Conservation (phyloP, 2,888 invertebrate genomes). For the Limenitis camilla region DNA sequence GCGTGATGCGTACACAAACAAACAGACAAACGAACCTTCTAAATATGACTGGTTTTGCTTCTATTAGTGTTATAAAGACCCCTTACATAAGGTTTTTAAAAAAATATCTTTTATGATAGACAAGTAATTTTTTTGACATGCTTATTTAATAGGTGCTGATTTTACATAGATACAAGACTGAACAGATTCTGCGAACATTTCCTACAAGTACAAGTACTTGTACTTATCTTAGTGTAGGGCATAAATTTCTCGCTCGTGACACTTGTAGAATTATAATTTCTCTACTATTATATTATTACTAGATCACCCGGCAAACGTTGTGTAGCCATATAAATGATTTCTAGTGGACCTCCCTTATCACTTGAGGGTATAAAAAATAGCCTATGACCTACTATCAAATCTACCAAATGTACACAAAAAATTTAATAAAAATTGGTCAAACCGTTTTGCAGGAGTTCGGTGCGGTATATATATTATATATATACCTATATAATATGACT, state of each 20-base stretch:
- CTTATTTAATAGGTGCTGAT: slow-evolving; percentile 3
- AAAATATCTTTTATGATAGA: background rate
- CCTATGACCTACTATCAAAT: no score
- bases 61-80: no score
- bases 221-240: background rate
- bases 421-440: no score
- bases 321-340: background rate
- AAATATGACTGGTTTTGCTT: no score
- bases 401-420: no score
- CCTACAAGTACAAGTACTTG: slow-evolving; percentile 2
- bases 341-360: background rate
- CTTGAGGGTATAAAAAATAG: no score
- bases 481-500: no score
- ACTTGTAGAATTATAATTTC: background rate
- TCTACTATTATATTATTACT: background rate
- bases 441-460: no score
- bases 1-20: no score
- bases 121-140: background rate
- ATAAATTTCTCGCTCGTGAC: slow-evolving; percentile 3
- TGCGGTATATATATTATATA: no score
- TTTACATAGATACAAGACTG: background rate
- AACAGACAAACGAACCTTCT: no score
- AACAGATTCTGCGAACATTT: background rate
- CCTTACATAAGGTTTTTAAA: no score
- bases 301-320: background rate